Evolutionary conservation across 2,888 invertebrate species (phyloP).

Genomic region (Dicycla oo): DNA sequence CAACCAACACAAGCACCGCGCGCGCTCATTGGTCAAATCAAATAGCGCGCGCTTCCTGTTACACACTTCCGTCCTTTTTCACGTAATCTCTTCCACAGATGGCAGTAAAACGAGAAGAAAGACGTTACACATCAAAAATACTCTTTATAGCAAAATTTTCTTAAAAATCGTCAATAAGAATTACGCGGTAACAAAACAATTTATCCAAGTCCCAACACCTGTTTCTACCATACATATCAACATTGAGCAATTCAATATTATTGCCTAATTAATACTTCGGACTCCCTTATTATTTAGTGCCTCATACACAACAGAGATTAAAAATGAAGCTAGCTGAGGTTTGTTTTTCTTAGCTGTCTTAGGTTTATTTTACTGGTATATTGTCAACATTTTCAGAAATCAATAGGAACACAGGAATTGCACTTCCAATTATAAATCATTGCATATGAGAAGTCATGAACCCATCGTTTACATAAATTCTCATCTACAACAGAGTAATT

Average conservation of each 20-base stretch:
- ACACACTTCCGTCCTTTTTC: no score
- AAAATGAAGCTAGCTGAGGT: background rate
- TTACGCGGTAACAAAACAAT: background rate
- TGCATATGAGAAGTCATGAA: background rate
- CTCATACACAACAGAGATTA: background rate
- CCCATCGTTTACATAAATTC: background rate
- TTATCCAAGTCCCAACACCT: background rate
- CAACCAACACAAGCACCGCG: no score
- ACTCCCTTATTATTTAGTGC: background rate
- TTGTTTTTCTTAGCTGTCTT: background rate
- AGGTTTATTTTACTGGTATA: background rate
- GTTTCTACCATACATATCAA: background rate
- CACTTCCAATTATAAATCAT: background rate
- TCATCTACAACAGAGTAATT: background rate
- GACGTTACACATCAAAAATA: no score
- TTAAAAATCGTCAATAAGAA: background rate
- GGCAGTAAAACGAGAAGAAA: no score
- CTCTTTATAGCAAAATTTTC: background rate
- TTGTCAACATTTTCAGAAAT: background rate
- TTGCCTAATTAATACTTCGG: constrained; percentile 8
- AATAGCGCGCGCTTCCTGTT: no score
- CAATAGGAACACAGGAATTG: no score
- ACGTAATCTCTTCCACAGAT: no score
- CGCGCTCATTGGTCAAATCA: no score
- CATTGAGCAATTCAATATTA: constrained; percentile 21